A percentile compares a stretch with the other conserved stretches of the same genome.
These are phyloP conservation scores for Antennarius striatus DNA, from an alignment of 2,113 vertebrate species.

Conservation along the genomic window DNA sequence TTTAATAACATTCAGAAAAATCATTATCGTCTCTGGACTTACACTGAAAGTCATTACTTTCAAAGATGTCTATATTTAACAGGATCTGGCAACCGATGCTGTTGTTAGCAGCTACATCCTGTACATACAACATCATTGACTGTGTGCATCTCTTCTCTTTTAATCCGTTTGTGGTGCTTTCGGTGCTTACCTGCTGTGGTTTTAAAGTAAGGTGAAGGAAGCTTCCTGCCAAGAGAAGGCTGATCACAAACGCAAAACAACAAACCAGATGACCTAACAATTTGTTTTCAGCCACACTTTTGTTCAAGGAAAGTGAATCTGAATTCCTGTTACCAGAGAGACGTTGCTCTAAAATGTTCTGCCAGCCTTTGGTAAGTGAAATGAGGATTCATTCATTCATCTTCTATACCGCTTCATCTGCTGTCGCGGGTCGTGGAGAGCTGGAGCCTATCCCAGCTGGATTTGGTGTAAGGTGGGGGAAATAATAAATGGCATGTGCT, in stretches of 20 bases:
- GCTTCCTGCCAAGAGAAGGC: slow-evolving; percentile 26
- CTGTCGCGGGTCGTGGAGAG: too few species aligned
- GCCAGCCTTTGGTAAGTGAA: neutral
- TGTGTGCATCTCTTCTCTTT: slow-evolving; percentile 25
- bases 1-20: too few species aligned
- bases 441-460: too few species aligned
- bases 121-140: slow-evolving; percentile 6
- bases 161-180: slow-evolving; percentile 17
- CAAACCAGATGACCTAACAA: slow-evolving; percentile 15
- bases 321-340: slow-evolving; percentile 1
- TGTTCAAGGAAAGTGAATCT: slow-evolving; percentile 13
- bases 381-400: too few species aligned
- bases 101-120: neutral
- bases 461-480: too few species aligned
- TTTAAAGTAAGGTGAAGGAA: slow-evolving; percentile 32
- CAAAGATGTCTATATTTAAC: neutral
- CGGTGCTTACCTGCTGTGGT: slow-evolving; percentile 34
- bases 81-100: slow-evolving; percentile 13
- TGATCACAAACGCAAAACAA: slow-evolving; percentile 22
- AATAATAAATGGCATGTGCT: too few species aligned
- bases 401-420: too few species aligned
- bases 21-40: too few species aligned
- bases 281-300: slow-evolving; percentile 20
- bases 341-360: slow-evolving; percentile 10
- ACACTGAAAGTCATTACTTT: too few species aligned